Evolutionary conservation across 2,113 vertebrate species (phyloP).

Genomic region (Gadus macrocephalus): DNA sequence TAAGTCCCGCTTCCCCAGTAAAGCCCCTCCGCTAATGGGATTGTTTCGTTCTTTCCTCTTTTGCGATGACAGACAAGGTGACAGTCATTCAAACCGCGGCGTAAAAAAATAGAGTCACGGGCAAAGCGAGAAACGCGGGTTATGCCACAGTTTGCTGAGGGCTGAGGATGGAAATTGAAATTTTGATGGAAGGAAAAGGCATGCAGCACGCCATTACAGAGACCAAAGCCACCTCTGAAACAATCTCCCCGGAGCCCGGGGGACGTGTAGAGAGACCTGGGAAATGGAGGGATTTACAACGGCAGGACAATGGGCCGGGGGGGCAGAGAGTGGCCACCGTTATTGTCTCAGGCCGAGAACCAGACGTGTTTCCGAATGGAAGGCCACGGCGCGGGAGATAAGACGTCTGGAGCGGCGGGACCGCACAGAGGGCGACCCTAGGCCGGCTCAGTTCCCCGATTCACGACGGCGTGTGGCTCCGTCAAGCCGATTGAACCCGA

Average conservation of each 20-base stretch:
- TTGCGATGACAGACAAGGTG: neutral
- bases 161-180: slow-evolving; percentile 41
- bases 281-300: slow-evolving; percentile 59
- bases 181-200: slow-evolving; percentile 42
- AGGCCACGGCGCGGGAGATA: slow-evolving; percentile 18
- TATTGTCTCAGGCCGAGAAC: slow-evolving; percentile 47
- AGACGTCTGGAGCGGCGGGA: slow-evolving; percentile 32
- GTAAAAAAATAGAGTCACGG: no score
- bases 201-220: slow-evolving; percentile 55
- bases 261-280: slow-evolving; percentile 52
- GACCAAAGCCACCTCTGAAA: slow-evolving; percentile 55
- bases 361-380: slow-evolving; percentile 24
- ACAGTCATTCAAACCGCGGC: no score
- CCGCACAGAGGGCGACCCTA: neutral
- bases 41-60: neutral
- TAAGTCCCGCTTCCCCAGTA: neutral
- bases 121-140: slow-evolving; percentile 10
- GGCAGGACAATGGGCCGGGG: slow-evolving; percentile 42
- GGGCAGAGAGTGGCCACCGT: slow-evolving; percentile 38
- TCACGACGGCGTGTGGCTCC: no score
- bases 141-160: slow-evolving; percentile 47
- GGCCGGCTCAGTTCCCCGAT: no score
- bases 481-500: no score
- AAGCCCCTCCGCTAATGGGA: neutral
- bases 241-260: slow-evolving; percentile 51